Conservation (phyloP, 64 coral and sea anemone species). For the Montipora capricornis region DNA sequence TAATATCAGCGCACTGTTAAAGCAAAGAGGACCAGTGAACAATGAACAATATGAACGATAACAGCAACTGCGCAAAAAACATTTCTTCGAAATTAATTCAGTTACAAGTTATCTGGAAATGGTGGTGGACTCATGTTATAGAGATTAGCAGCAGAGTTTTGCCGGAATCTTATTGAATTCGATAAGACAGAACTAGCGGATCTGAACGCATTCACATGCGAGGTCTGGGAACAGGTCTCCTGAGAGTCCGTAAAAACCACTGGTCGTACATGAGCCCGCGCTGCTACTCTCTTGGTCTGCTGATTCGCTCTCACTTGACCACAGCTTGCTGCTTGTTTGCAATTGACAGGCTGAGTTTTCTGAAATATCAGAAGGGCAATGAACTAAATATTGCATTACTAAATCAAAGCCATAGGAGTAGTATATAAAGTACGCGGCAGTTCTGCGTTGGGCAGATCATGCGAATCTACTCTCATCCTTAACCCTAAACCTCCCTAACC, state of each 20-base stretch:
- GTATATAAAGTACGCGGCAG: no score
- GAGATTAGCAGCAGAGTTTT: slow-evolving; percentile 21
- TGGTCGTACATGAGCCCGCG: slow-evolving; percentile 26
- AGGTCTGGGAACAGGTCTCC: neutral
- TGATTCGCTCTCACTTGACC: neutral
- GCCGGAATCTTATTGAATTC: slow-evolving; percentile 4
- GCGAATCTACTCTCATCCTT: no score
- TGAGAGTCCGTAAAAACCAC: slow-evolving; percentile 13
- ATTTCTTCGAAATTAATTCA: neutral
- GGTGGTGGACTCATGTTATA: slow-evolving; percentile 14
- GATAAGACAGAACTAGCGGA: slow-evolving; percentile 9
- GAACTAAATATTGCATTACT: no score
- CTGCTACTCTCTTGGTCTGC: neutral
- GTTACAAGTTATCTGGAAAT: slow-evolving; percentile 36
- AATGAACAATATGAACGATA: no score
- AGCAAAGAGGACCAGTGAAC: no score
- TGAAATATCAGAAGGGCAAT: neutral
- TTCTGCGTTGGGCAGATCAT: no score
- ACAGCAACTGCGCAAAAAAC: neutral
- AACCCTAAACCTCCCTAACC: no score
- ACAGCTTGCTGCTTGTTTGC: neutral
- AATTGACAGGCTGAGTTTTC: slow-evolving; percentile 18
- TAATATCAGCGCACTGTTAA: no score
- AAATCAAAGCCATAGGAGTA: no score
- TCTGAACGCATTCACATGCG: slow-evolving; percentile 1